Evolutionary conservation across 2,888 invertebrate species (phyloP).

Genomic region (Acanthoscelides obtectus): DNA sequence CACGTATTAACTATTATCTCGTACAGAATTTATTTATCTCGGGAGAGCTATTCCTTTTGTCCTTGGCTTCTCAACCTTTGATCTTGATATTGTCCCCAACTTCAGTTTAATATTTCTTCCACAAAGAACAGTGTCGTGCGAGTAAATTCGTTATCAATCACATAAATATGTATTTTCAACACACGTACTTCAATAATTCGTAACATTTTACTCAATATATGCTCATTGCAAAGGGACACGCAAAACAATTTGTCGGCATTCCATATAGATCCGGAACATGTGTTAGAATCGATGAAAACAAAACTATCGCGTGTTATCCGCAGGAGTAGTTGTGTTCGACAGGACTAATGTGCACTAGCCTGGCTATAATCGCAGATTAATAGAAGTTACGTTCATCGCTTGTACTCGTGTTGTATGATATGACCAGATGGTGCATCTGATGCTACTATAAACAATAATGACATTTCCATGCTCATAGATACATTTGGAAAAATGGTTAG

Average conservation of each 20-base stretch:
- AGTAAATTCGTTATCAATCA: not conserved
- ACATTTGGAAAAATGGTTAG: too few species aligned
- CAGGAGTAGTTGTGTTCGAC: not conserved
- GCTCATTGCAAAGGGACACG: not conserved
- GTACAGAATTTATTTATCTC: too few species aligned
- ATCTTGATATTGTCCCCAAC: too few species aligned
- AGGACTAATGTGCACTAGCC: not conserved
- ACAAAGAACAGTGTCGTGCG: too few species aligned
- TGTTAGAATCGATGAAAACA: constrained; percentile 2
- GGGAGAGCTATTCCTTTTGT: too few species aligned
- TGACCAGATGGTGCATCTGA: not conserved
- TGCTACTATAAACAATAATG: too few species aligned
- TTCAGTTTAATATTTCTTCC: too few species aligned
- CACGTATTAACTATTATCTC: too few species aligned
- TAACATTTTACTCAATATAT: not conserved
- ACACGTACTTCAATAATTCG: not conserved
- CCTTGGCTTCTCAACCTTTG: too few species aligned
- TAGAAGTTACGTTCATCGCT: not conserved
- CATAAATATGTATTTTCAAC: not conserved
- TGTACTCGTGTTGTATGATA: not conserved
- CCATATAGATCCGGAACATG: constrained; percentile 1
- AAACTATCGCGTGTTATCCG: constrained; percentile 1
- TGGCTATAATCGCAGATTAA: not conserved
- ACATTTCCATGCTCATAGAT: too few species aligned
- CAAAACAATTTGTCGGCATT: not conserved